Conservation (phyloP, 2,113 vertebrate genomes). For the Mystacornis crossleyi region DNA sequence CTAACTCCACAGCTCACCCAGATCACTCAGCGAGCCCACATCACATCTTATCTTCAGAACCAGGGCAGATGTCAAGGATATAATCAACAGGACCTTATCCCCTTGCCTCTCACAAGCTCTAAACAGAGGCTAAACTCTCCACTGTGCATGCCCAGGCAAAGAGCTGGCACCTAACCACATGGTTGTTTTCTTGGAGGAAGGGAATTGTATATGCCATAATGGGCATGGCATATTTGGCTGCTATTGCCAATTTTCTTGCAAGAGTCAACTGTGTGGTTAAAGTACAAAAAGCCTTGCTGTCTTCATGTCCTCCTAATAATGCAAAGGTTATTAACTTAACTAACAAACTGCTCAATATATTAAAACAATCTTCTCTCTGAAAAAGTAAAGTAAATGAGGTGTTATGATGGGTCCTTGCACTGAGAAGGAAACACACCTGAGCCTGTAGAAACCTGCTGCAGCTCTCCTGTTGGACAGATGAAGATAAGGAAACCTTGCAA, state of each 20-base stretch:
- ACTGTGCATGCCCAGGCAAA: neutral
- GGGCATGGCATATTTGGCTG: neutral
- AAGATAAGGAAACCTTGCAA: neutral
- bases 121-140: neutral
- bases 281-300: neutral
- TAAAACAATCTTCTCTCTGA: neutral
- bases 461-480: neutral
- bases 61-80: neutral
- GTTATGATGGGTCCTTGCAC: neutral
- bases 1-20: neutral
- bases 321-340: neutral
- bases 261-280: neutral
- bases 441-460: neutral
- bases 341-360: neutral
- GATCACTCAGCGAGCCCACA: neutral
- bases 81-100: conserved; percentile 19
- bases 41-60: conserved; percentile 14
- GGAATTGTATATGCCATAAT: neutral
- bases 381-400: neutral
- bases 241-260: neutral
- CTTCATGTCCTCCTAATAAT: neutral
- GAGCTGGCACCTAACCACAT: neutral
- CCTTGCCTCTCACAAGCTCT: neutral
- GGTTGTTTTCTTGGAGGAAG: neutral
- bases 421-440: neutral